A percentile compares a stretch with the other conserved stretches of the same genome.
Conservation (phyloP, 2,113 vertebrate species). For the Catagonus wagneri region DNA sequence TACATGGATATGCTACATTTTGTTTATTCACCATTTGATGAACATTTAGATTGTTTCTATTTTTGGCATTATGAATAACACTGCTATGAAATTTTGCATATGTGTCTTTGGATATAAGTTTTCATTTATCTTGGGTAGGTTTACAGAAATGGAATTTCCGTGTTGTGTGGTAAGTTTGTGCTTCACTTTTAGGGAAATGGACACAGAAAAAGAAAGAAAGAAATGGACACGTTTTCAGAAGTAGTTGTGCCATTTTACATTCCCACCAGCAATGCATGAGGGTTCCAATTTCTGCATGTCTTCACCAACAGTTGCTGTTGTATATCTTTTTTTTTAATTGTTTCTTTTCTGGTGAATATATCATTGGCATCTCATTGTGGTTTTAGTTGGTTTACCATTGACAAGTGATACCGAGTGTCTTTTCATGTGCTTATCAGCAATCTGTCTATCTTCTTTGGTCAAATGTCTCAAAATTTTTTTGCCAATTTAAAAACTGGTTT, state of each 20-base stretch:
- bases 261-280: not conserved
- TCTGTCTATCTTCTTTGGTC: slow-evolving; percentile 19
- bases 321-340: not conserved
- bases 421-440: not conserved
- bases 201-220: too few relatives aligned
- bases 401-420: not conserved
- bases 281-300: not conserved
- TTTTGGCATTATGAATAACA: not conserved
- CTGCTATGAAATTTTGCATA: not conserved
- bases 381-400: not conserved
- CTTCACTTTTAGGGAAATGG: not conserved
- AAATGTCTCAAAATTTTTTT: not conserved
- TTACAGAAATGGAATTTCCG: not conserved
- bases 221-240: not conserved
- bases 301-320: not conserved
- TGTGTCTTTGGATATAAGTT: not conserved
- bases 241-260: not conserved
- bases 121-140: not conserved
- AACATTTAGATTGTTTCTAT: not conserved
- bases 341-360: not conserved
- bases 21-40: not conserved
- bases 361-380: not conserved
- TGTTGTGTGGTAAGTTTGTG: not conserved
- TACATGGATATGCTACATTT: not conserved
- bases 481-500: not conserved